Evolutionary conservation across 2,797 vertebrate genomes (phyloP).

Genomic region (Hydrocynus forskahlii): DNA sequence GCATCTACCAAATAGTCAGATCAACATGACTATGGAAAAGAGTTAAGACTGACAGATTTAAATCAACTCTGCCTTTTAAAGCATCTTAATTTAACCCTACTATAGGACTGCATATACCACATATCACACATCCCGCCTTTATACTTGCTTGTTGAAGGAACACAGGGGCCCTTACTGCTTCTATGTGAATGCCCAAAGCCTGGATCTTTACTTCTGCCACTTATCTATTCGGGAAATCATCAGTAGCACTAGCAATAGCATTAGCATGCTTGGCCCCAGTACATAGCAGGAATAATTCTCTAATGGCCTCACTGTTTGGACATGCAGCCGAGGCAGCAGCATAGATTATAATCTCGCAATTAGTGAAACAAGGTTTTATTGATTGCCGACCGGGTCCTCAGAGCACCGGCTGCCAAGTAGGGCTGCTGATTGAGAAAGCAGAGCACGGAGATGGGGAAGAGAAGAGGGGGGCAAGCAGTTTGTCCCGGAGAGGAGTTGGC

Average conservation of each 20-base stretch:
- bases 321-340: conserved; percentile 79
- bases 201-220: conserved; percentile 9
- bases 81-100: background rate
- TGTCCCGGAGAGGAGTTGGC: conserved; percentile 41
- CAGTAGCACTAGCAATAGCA: conserved; percentile 47
- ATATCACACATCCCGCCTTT: background rate
- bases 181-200: background rate
- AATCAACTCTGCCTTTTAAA: too few relatives aligned
- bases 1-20: too few relatives aligned
- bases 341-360: conserved; percentile 85
- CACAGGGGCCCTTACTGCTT: background rate
- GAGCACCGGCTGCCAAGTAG: conserved; percentile 74
- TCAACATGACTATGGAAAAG: too few relatives aligned
- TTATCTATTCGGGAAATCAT: conserved; percentile 34
- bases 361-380: conserved; percentile 86
- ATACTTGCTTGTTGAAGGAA: background rate
- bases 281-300: conserved; percentile 75
- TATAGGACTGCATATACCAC: background rate
- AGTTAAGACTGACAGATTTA: too few relatives aligned
- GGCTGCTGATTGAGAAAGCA: conserved; percentile 77
- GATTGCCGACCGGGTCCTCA: conserved; percentile 77
- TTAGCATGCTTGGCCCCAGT: conserved; percentile 53
- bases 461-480: background rate
- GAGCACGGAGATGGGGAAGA: conserved; percentile 34
- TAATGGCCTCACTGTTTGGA: conserved; percentile 83